Evolutionary conservation across 2,888 invertebrate species (phyloP), one percentile per base, ranked within the genome.

Genomic region (Leptarthrus brevirostris): DNA sequence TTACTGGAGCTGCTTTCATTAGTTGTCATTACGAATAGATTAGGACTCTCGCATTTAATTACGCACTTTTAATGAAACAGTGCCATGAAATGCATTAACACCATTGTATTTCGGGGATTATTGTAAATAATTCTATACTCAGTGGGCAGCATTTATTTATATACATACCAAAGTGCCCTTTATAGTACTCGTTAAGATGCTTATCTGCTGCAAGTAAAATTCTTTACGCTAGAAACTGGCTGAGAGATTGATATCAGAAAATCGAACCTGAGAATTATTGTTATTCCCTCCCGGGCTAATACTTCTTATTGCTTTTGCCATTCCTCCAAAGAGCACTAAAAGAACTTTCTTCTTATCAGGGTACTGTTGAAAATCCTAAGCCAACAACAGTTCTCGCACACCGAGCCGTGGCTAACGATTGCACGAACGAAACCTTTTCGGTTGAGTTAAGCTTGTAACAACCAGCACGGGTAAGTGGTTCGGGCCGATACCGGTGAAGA

Each of bases 231-330:
- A 44, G 58, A 73, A 40, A 20, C 49, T 52, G 34, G 18, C 73
- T 75, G 5, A 30, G 16, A 75, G 75, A 75, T 75, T 73, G 30
- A 40, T 75, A 75, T 75, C 75, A 75, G 75, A 75, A 75, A 75
- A 75, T 75, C 75, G 75, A 75, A 75, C 75, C 52, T 44, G 54
- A 73, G 70, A 75, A 70, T 73, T 73, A 75, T 75, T 56, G 66
- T 54, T 58, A 70, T 53, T 73, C 52, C 52, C 34, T 52, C 52
- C 52, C 69, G 30, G 69, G 69, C 49, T 69, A 52, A 52, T 52
- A 49, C 52, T 69, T 52, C 69, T 69, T 52, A 69, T 69, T 69
- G 49, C 52, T 52, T 69, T 3, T 18, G n/a, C 24, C 52, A 18
- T 30, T 36, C 34, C 52, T 69, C 69, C 30, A n/a, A 30, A 69